Evolutionary conservation across 1,140 invertebrate species (phyloP).

Genomic region (Reticulitermes speratus): DNA sequence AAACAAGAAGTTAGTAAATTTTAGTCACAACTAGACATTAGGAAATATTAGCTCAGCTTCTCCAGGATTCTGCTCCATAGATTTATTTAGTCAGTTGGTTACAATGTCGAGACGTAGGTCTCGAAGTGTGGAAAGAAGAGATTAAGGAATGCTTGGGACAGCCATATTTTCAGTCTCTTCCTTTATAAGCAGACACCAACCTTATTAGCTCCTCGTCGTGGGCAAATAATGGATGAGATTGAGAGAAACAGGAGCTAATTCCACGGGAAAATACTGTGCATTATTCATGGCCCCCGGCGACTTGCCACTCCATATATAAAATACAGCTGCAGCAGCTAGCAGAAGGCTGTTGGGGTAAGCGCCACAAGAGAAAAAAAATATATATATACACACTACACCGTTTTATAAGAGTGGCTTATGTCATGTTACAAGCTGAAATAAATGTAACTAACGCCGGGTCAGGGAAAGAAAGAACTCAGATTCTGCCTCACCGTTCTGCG

Average conservation of each 20-base stretch:
- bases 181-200: not conserved
- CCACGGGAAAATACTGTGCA: slow-evolving; percentile 19
- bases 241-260: slow-evolving; percentile 14
- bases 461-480: no score
- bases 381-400: not conserved
- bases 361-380: not conserved
- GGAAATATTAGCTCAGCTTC: no score
- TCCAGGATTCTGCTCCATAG: no score
- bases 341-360: not conserved
- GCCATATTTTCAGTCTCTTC: not conserved
- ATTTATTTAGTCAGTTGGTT: no score
- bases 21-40: no score
- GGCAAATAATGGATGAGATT: slow-evolving; percentile 26
- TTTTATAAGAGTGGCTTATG: not conserved
- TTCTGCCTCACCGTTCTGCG: no score
- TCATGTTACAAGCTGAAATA: not conserved
- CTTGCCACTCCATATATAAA: slow-evolving; percentile 20
- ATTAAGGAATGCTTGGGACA: not conserved
- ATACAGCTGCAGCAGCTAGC: slow-evolving; percentile 8
- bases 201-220: slow-evolving; percentile 25
- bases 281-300: slow-evolving; percentile 19
- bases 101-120: not conserved
- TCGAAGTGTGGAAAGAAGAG: not conserved
- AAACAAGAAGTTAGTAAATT: no score
- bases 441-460: no score